Base-by-base conservation (phyloP, 1,140 invertebrate genomes). In the Eueides isabella region DNA sequence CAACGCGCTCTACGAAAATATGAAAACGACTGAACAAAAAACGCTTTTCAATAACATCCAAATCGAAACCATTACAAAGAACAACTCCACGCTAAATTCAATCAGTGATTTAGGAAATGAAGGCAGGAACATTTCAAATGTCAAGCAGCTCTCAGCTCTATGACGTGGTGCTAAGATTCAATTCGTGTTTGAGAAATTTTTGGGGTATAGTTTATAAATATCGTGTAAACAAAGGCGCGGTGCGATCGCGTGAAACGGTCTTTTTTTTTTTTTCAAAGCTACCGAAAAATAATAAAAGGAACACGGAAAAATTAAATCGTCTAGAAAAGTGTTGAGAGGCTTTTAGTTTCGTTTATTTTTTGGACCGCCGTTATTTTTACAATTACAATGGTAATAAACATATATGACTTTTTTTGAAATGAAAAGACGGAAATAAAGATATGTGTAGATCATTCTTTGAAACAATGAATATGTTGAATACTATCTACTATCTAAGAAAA, bases 141-240 rank as follows among this genome's bases (percentile, higher is more conserved):
- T 55, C 23, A 55, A 23, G 28, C 29, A 63, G 61, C 29, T 55
- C 30, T 65, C 7, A 65, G 35, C 71, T 74, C 48, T 79, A 71
- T 71, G 14, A 7, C 19, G n/a, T 41, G 72, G 12, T 12, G n/a
- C 48, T 61, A 69, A 55, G 63, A 66, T 74, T 68, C 16, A 5
- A 31, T 66, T 75, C 67, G 26, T 19, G n/a, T 26, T 16, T 38
- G n/a, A 30, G 4, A 30, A 26, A 30, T 67, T 61, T 64, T 61
- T 5, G 35, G 5, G 31, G 29, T 11, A 48, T 70, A 74, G 72
- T 74, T 74, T 68, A 74, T 74, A 74, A 74, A 74, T 74, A 74
- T 64, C 72, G 66, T 74, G 72, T 74, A 74, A 74, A 74, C 72
- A 74, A 74, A 74, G 72, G 72, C 48, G 67, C 62, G 41, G 67